Base-by-base conservation (phyloP, 2,113 vertebrate genomes). In the Chaetops frenatus region DNA sequence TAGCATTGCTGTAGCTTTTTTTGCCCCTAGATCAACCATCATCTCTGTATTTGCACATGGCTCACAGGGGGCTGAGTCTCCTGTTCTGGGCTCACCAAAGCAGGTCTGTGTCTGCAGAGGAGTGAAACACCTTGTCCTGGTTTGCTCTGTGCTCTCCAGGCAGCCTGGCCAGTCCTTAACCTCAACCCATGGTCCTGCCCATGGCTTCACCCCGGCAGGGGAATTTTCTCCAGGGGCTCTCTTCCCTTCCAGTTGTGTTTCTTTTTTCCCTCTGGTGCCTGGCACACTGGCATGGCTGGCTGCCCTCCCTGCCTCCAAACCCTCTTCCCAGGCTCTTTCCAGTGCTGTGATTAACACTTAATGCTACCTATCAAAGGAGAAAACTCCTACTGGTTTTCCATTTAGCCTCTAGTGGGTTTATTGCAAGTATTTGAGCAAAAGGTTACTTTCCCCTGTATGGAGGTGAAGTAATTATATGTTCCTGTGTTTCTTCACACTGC, bases 401-500 rank as follows among this genome's bases (percentile, higher is more conserved):
- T 86, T 96, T 97, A 93, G 86, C 82, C 40, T 90, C 82, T 78
- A 65, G 85, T 0, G 3, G n/a, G 80, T 40, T 95, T 86, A 94
- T 90, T 91, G 78, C 53, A 95, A 91, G 54, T 54, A 33, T 80
- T 90, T 92, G 38, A 93, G 38, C 9, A 28, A 93, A 93, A 96
- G 76, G 85, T 92, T 93, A 81, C 64, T 90, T 93, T 74, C 76
- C 82, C 77, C 56, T 57, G 44, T 50, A 50, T 22, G 33, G 47
- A 92, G 87, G 93, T 90, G 94, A 95, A 92, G 74, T 87, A 96
- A 96, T 96, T 95, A 90, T 42, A 96, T 27, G 82, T 92, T 93
- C 76, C 85, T 71, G 38, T 54, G 77, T 50, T 60, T 73, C 88
- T 86, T 92, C 90, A 83, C 82, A 66, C 76, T 42, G 91, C 58